Conservation (phyloP, 2,113 vertebrate species). For the Xiphophorus couchianus region DNA sequence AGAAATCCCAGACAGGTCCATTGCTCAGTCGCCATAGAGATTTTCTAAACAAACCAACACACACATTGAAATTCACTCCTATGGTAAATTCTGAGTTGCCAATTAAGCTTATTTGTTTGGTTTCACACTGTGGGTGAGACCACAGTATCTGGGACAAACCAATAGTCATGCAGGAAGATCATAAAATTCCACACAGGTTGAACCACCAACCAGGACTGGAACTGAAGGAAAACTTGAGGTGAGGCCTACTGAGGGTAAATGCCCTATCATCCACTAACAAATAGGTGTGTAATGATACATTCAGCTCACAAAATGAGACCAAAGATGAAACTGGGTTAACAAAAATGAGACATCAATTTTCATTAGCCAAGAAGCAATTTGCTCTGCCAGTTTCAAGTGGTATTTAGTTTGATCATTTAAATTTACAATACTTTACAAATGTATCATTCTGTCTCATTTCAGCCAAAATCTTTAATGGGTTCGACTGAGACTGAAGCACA, state of each 20-base stretch:
- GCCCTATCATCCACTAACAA: neutral
- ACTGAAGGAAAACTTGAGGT: no score
- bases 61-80: neutral
- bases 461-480: no score
- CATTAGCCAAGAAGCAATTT: no score
- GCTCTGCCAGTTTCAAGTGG: no score
- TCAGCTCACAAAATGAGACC: neutral
- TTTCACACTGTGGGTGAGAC: neutral
- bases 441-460: no score
- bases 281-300: neutral
- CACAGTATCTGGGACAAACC: neutral
- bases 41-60: no score
- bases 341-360: neutral
- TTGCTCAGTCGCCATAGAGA: neutral
- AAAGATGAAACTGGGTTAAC: neutral
- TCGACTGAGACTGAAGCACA: no score
- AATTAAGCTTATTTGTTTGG: neutral
- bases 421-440: no score
- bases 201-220: neutral
- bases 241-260: no score
- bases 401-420: no score
- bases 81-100: neutral
- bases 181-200: neutral
- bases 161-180: neutral
- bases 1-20: neutral